Percentiles rank a stretch among this genome's conserved stretches.
These are phyloP conservation scores for Laticauda colubrina DNA, from an alignment of 2,113 vertebrate genomes.

Conservation along the genomic window DNA sequence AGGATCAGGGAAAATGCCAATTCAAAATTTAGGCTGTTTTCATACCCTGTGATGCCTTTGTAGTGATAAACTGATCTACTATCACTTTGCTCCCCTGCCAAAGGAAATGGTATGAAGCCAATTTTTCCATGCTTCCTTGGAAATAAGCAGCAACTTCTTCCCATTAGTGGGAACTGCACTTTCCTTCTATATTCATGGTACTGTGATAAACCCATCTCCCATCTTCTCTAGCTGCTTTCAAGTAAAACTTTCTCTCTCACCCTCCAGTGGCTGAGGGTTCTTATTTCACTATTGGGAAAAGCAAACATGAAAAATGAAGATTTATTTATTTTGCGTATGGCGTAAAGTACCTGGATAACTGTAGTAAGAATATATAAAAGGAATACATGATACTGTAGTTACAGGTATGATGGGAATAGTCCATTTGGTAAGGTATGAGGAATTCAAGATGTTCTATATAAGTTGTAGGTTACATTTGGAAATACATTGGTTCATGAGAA, in stretches of 20 bases:
- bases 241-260: background rate
- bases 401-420: background rate
- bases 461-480: background rate
- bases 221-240: background rate
- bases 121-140: background rate
- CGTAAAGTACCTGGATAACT: background rate
- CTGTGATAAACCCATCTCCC: background rate
- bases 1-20: background rate
- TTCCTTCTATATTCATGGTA: background rate
- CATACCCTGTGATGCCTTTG: background rate
- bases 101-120: background rate
- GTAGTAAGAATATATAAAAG: background rate
- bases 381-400: background rate
- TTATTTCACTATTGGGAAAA: background rate
- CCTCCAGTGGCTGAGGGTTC: background rate
- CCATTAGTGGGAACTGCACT: background rate
- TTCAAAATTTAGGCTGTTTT: background rate
- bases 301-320: background rate
- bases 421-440: background rate
- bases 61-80: background rate
- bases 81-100: background rate
- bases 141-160: background rate
- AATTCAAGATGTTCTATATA: background rate
- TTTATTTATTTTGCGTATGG: background rate
- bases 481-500: background rate